Evolutionary conservation across 2,888 invertebrate genomes (phyloP).

Genomic region (Diaprepes abbreviatus): DNA sequence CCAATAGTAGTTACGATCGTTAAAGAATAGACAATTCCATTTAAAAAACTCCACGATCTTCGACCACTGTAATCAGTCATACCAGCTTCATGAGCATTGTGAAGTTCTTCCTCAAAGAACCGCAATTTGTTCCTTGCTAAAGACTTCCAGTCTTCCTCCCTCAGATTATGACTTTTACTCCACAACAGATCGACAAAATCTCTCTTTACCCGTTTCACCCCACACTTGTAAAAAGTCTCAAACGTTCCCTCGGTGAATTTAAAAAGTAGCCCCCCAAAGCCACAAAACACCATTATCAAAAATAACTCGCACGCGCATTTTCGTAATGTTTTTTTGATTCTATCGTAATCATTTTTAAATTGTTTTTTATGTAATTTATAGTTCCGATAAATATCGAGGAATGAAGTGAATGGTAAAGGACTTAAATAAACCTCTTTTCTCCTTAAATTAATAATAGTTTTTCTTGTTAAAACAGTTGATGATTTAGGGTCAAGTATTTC

Average conservation of each 20-base stretch:
- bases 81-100: constrained; percentile 86
- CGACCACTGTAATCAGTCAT: constrained; percentile 87
- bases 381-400: constrained; percentile 26
- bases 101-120: constrained; percentile 89
- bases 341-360: constrained; percentile 71
- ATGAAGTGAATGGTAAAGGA: constrained; percentile 7
- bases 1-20: constrained; percentile 92
- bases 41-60: constrained; percentile 89
- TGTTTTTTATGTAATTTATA: constrained; percentile 75
- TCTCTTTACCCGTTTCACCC: constrained; percentile 87
- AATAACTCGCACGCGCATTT: constrained; percentile 78
- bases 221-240: constrained; percentile 89
- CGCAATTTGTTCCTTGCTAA: constrained; percentile 84
- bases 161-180: constrained; percentile 84
- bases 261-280: constrained; percentile 83
- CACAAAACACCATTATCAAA: constrained; percentile 80
- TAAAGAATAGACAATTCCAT: constrained; percentile 87
- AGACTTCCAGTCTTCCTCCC: constrained; percentile 92
- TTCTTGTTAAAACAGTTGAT: constrained; percentile 60
- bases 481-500: constrained; percentile 63
- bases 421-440: not conserved
- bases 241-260: constrained; percentile 87
- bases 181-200: constrained; percentile 89
- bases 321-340: constrained; percentile 73
- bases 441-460: constrained; percentile 49